A percentile compares a stretch with the other conserved stretches of the same genome.
Conservation (phyloP, 64 coral and sea anemone genomes). For the Stichodactyla mertensii region DNA sequence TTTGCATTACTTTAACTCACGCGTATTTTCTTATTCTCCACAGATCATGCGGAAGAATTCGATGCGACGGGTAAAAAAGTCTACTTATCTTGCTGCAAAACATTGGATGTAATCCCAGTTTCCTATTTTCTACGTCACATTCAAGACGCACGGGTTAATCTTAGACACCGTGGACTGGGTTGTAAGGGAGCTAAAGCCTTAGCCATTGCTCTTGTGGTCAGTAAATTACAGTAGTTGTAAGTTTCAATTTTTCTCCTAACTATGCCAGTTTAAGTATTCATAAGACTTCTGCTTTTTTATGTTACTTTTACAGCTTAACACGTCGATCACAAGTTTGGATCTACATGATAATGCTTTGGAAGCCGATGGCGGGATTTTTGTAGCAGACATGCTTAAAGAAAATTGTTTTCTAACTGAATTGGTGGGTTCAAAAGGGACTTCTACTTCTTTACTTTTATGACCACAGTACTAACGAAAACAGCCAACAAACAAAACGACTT, state of each 20-base stretch:
- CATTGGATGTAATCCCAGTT: conserved; percentile 51
- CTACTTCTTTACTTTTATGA: not conserved
- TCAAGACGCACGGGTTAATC: conserved; percentile 25
- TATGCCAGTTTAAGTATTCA: too few relatives aligned
- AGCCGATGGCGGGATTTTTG: conserved; percentile 59
- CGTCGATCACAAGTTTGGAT: conserved; percentile 60
- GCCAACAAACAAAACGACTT: too few relatives aligned
- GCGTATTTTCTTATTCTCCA: not conserved
- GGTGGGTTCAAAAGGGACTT: conserved; percentile 2
- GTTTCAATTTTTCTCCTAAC: not conserved
- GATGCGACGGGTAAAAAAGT: conserved; percentile 48
- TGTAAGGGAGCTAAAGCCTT: conserved; percentile 53
- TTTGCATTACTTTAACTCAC: not conserved
- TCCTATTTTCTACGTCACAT: conserved; percentile 67
- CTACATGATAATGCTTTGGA: conserved; percentile 82
- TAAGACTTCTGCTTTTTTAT: not conserved
- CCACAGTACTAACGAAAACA: not conserved
- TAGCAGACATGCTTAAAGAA: conserved; percentile 92
- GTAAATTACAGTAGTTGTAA: not conserved
- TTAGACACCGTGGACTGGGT: conserved; percentile 59
- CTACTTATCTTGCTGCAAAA: conserved; percentile 46
- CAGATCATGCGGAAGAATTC: conserved; percentile 44
- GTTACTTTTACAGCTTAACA: conserved; percentile 57
- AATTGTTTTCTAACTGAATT: conserved; percentile 87
- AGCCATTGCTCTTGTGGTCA: conserved; percentile 56